A percentile compares a stretch with the other conserved stretches of the same genome.
Conservation (phyloP, 2,113 vertebrate species). For the Silurus meridionalis region DNA sequence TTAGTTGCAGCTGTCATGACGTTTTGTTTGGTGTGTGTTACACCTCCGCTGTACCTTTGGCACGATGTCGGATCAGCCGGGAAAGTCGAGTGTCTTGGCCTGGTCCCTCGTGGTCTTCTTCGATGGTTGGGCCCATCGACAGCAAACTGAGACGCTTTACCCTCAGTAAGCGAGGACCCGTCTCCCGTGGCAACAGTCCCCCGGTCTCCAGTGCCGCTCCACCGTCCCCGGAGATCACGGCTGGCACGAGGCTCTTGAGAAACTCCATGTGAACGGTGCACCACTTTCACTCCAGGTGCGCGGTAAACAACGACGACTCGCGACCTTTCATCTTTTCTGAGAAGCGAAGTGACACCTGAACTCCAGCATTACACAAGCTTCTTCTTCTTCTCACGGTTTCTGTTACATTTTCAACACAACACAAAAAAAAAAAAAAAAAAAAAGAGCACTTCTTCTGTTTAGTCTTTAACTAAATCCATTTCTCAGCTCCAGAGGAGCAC, state of each 20-base stretch:
- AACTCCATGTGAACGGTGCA: conserved; percentile 81
- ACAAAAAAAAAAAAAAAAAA: neutral
- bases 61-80: conserved; percentile 52
- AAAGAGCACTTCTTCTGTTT: neutral
- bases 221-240: conserved; percentile 75
- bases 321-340: conserved; percentile 48
- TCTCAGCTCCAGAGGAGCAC: neutral
- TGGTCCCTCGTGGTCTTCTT: conserved; percentile 61
- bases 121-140: conserved; percentile 77
- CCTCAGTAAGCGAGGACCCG: conserved; percentile 81
- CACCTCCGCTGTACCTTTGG: conserved; percentile 67
- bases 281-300: conserved; percentile 22
- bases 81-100: conserved; percentile 38
- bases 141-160: conserved; percentile 80
- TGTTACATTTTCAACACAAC: neutral
- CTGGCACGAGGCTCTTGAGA: conserved; percentile 86
- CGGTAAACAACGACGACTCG: neutral
- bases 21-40: too few relatives aligned
- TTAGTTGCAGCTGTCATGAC: neutral
- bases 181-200: conserved; percentile 63
- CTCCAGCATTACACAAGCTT: neutral
- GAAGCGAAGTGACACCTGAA: conserved; percentile 7
- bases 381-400: neutral
- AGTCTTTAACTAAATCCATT: neutral
- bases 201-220: conserved; percentile 62